These are phyloP conservation scores for Phthorimaea operculella DNA, from an alignment of 1,140 invertebrate genomes.

Conservation along the genomic window DNA sequence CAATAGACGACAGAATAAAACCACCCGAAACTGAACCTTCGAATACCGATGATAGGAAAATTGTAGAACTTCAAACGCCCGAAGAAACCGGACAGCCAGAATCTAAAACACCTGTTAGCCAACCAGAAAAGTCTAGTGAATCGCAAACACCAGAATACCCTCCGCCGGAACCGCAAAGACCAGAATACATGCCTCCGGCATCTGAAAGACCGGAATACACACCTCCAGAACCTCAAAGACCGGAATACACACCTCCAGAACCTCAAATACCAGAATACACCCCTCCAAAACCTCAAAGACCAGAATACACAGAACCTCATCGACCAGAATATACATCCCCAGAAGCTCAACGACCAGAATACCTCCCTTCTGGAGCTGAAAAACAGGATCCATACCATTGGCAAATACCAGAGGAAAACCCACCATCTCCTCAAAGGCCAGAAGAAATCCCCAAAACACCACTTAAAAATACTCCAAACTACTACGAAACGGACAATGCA, in stretches of 20 bases:
- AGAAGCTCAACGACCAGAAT: constrained; percentile 12
- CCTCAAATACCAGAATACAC: not conserved
- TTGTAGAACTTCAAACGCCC: not conserved
- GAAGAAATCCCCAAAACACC: no score
- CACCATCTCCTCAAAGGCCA: not conserved
- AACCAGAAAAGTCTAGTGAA: not conserved
- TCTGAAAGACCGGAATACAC: not conserved
- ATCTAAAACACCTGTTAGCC: constrained; percentile 3
- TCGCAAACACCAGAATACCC: not conserved
- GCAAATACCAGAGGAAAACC: not conserved
- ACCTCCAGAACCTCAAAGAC: no score
- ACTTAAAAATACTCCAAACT: no score
- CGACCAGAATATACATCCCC: constrained; percentile 9
- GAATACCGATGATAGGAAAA: not conserved
- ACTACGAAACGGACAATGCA: no score
- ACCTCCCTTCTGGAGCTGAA: constrained; percentile 6
- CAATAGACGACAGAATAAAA: not conserved
- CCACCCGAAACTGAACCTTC: not conserved
- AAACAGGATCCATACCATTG: constrained; percentile 8
- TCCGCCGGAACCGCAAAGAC: not conserved
- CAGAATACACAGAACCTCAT: constrained; percentile 5
- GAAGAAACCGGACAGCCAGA: not conserved
- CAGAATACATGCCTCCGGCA: not conserved
- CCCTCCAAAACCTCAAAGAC: not conserved
- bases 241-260: not conserved